phyloP scores from a whole-genome alignment of 2,797 vertebrate genomes.

The Rhadinocentrus ornatus region DNA sequence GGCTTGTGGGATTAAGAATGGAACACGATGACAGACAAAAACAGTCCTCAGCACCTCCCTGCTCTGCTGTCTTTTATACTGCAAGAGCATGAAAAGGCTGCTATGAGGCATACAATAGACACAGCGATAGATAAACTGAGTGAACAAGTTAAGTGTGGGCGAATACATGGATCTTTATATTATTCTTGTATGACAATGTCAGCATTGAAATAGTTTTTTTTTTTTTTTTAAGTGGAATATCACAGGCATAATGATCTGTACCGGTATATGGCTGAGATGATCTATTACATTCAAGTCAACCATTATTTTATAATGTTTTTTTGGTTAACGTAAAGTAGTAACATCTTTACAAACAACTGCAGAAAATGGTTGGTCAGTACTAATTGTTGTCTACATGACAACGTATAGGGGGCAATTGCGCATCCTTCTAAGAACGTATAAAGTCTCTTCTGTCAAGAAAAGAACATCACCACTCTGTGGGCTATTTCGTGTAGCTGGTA shows the following conservation, averaged over 20 bases:
- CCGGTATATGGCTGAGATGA: slow-evolving; percentile 11
- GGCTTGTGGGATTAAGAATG: slow-evolving; percentile 83
- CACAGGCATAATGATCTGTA: slow-evolving; percentile 27
- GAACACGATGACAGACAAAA: slow-evolving; percentile 84
- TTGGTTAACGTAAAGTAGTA: slow-evolving; percentile 7
- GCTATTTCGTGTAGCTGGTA: slow-evolving; percentile 55
- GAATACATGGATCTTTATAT: slow-evolving; percentile 70
- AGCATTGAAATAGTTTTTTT: slow-evolving; percentile 43
- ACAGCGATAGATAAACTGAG: slow-evolving; percentile 75
- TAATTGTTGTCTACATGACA: no score
- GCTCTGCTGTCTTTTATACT: slow-evolving; percentile 74
- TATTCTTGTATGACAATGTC: slow-evolving; percentile 66
- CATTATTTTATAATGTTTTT: slow-evolving; percentile 10
- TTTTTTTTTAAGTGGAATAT: slow-evolving; percentile 48
- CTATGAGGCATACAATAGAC: slow-evolving; percentile 75
- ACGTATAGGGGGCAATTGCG: slow-evolving; percentile 12
- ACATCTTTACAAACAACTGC: slow-evolving; percentile 16
- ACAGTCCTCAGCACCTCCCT: slow-evolving; percentile 80
- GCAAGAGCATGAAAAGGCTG: slow-evolving; percentile 78
- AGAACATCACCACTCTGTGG: slow-evolving; percentile 18
- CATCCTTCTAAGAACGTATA: slow-evolving; percentile 22
- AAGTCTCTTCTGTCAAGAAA: slow-evolving; percentile 22
- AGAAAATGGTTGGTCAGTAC: slow-evolving; percentile 9
- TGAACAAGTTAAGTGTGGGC: slow-evolving; percentile 77
- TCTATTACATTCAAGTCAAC: slow-evolving; percentile 26